Evolutionary conservation across 1,140 invertebrate genomes (phyloP), one percentile per base, ranked within the genome.

Genomic region (Delia radicum): DNA sequence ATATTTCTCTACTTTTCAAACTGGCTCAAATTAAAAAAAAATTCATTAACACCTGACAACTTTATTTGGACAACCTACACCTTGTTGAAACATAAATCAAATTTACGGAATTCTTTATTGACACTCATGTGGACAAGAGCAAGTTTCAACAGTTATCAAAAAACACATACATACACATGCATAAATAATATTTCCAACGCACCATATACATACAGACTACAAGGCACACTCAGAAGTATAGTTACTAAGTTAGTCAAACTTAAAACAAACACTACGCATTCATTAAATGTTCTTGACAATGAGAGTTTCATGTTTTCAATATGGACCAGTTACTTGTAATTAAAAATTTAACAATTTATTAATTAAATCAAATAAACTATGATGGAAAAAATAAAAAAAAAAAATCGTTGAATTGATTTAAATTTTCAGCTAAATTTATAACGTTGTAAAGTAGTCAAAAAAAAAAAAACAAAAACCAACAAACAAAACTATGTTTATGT

Each of bases 1-100:
- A 0, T 48, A n/a, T 18, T 55, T 21, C 18, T 55, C 24, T 55
- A 10, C 48, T 2, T 42, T 55, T 55, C n/a, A 21, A 55, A 55
- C 18, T 21, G 2, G 37, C 10, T 42, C 12, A 33, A 37, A n/a
- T n/a, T n/a, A n/a, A 8, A 37, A n/a, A 33, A 33, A 69, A 21
- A 69, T 69, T 69, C 65, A 69, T 69, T 69, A 69, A 69, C 65
- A 69, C 65, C 65, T 69, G 65, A 69, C 65, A 69, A 69, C 65
- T 69, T 37, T 69, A 69, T 69, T 69, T 69, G 65, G 65, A 69
- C 65, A 69, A 69, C 65, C 65, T 69, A 69, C 65, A 69, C 65
- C 65, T 69, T 69, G 65, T 31, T 33, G 29, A 2, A 69, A 21
- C 65, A 69, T 69, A 69, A 69, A 69, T 69, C 65, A 69, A 69